Base-by-base conservation (phyloP, 2,113 vertebrate genomes). In the Oryzias woworae region DNA sequence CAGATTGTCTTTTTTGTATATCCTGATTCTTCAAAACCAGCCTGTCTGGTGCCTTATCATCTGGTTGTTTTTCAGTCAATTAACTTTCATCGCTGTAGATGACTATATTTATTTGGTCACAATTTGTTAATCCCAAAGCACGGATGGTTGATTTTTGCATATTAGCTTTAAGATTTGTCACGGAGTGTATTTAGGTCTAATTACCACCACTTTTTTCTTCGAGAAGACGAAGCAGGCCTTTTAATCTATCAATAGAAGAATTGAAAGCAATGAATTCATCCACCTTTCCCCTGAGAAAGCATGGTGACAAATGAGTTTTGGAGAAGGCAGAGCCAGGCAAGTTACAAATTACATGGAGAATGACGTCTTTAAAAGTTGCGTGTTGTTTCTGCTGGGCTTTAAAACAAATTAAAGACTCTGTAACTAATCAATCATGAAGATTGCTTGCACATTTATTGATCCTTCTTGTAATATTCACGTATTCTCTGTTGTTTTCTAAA, bases 101-200 rank as follows among this genome's bases (percentile, higher is more conserved):
- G 71, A 82, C 74, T 85, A 55, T 83, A 86, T 82, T 86, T 85
- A 78, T 88, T 73, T 80, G 81, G 77, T 77, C 77, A 85, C 78
- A 86, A 87, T 85, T 80, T 85, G 80, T 87, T 90, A 80, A 87
- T 88, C 81, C 62, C 80, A 79, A 84, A 77, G 66, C 70, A 85
- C 58, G 81, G 83, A 70, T 79, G 84, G 81, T 43, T 85, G 76
- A 66, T 68, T 85, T 77, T 79, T 70, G 72, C 86, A 85, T 75
- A 81, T 76, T 82, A 69, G 71, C 81, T 81, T 81, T 66, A 70
- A 83, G 80, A 81, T 83, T 82, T 82, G 62, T 82, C 78, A 81
- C 64, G 50, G 76, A 78, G 77, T 70, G 67, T 74, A 62, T 81
- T 84, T 69, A 69, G 66, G 62, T 73, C 55, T 77, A 86, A 89